A percentile compares a stretch with the other conserved stretches of the same genome.
Evolutionary conservation across 2,888 invertebrate species (phyloP).

Genomic region (Clitarchus hookeri): DNA sequence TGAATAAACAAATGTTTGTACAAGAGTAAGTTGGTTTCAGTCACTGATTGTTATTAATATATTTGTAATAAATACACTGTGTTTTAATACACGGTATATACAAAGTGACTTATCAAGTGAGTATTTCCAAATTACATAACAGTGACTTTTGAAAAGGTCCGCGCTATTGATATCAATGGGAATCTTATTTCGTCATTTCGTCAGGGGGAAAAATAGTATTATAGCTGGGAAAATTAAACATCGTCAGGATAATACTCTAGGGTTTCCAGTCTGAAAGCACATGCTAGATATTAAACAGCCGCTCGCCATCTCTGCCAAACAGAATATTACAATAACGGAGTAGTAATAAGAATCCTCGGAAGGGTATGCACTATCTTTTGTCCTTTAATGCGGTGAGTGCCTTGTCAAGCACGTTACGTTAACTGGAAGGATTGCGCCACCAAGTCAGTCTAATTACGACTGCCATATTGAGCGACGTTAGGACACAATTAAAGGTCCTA

Average conservation of each 20-base stretch:
- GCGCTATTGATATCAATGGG: neutral
- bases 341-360: neutral
- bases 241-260: neutral
- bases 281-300: neutral
- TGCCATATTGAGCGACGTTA: neutral
- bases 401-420: neutral
- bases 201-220: neutral
- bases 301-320: neutral
- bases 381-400: no score
- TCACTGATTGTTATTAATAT: no score
- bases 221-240: neutral
- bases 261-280: neutral
- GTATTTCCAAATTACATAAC: neutral
- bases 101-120: no score
- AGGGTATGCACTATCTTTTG: neutral
- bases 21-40: no score
- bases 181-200: neutral
- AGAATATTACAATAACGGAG: neutral
- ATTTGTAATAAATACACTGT: no score
- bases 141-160: neutral
- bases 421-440: neutral
- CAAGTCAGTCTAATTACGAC: neutral
- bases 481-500: neutral
- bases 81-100: no score
- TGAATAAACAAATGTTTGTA: no score